Conservation (phyloP, 2,888 invertebrate species). For the Nycteola revayana region DNA sequence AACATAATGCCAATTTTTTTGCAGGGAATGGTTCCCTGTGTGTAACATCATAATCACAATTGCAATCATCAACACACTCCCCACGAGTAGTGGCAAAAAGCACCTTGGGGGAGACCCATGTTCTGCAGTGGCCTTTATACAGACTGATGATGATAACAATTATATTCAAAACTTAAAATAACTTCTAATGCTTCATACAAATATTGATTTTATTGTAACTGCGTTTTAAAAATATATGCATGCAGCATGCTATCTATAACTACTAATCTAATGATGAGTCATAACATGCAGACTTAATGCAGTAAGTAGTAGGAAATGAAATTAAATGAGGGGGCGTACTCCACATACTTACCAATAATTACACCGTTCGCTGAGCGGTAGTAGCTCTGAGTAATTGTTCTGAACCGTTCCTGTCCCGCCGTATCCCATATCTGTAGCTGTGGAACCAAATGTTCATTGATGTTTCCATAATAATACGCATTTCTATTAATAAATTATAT, state of each 20-base stretch:
- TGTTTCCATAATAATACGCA: conserved; percentile 11
- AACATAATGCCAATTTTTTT: too few relatives aligned
- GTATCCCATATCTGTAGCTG: conserved; percentile 98
- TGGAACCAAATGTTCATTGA: conserved; percentile 13
- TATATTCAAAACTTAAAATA: too few relatives aligned
- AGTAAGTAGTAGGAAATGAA: conserved; percentile 10
- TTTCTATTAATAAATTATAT: conserved; percentile 33
- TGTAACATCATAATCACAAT: too few relatives aligned
- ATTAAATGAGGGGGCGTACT: conserved; percentile 24
- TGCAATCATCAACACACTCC: too few relatives aligned
- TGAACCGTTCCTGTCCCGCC: conserved; percentile 97
- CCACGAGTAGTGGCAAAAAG: too few relatives aligned
- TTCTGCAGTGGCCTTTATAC: too few relatives aligned
- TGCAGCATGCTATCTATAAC: conserved; percentile 2
- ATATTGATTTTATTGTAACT: conserved; percentile 19
- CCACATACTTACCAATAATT: conserved; percentile 86
- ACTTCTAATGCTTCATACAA: too few relatives aligned
- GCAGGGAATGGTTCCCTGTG: too few relatives aligned
- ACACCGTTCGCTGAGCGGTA: conserved; percentile 98
- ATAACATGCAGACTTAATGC: conserved; percentile 2
- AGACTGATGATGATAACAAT: too few relatives aligned
- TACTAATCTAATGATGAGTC: conserved; percentile 16
- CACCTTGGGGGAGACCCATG: too few relatives aligned
- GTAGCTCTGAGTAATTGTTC: conserved; percentile 98
- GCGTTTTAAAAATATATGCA: conserved; percentile 3